Evolutionary conservation across 2,797 vertebrate genomes (phyloP).

Genomic region (Smutsia gigantea): DNA sequence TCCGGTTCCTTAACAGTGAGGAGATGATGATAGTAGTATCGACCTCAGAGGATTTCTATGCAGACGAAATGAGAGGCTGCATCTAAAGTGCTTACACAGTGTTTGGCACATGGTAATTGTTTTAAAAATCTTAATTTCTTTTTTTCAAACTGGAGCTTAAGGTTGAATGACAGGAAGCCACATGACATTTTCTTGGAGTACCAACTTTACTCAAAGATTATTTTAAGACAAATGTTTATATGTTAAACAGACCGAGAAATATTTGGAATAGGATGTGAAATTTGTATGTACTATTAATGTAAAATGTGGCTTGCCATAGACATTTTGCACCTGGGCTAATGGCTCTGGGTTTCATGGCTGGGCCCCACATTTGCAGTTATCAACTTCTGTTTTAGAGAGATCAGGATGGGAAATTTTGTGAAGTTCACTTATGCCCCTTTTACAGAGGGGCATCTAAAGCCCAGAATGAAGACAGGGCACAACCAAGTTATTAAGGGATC

Average conservation of each 20-base stretch:
- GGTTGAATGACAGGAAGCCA: slow-evolving; percentile 41
- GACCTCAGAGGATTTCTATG: background rate
- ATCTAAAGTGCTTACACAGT: background rate
- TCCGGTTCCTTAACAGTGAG: background rate
- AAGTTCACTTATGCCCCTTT: background rate
- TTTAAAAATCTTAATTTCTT: slow-evolving; percentile 20
- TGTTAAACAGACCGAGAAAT: slow-evolving; percentile 41
- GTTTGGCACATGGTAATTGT: background rate
- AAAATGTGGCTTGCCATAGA: background rate
- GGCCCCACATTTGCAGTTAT: background rate
- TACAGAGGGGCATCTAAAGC: background rate
- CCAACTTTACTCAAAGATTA: slow-evolving; percentile 44
- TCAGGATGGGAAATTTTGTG: background rate
- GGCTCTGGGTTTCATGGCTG: background rate
- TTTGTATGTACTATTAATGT: background rate
- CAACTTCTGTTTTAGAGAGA: background rate
- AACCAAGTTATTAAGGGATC: background rate
- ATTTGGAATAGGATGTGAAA: slow-evolving; percentile 10
- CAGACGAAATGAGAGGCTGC: background rate
- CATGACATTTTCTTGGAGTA: background rate
- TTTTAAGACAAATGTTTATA: slow-evolving; percentile 62
- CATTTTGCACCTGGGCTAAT: background rate
- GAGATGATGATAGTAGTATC: background rate
- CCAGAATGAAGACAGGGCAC: background rate
- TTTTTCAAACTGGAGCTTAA: background rate